Conservation (phyloP, 2,113 vertebrate genomes). For the Benitochromis conjunctus region DNA sequence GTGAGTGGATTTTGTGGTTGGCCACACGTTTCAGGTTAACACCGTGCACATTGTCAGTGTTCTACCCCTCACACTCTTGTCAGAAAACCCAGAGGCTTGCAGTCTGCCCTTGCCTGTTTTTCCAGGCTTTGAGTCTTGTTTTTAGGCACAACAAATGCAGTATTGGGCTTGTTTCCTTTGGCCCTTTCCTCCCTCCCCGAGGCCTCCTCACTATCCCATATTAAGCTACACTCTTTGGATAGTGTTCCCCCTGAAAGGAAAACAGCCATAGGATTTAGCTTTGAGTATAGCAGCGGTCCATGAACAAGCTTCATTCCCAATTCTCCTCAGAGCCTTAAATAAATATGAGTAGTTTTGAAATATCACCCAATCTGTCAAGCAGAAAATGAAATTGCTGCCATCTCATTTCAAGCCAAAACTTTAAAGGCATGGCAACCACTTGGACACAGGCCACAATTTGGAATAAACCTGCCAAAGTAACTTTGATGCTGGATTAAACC, state of each 20-base stretch:
- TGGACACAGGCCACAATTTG: neutral
- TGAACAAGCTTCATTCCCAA: conserved; percentile 45
- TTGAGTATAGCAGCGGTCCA: conserved; percentile 6
- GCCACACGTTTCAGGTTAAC: conserved; percentile 55
- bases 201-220: conserved; percentile 56
- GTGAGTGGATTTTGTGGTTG: conserved; percentile 48
- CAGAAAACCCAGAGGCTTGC: conserved; percentile 58
- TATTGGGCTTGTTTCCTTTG: conserved; percentile 74
- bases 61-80: conserved; percentile 54
- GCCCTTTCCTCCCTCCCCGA: conserved; percentile 50
- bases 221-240: conserved; percentile 65
- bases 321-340: conserved; percentile 38
- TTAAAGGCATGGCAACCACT: neutral
- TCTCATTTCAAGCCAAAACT: conserved; percentile 1
- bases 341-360: conserved; percentile 56
- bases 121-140: conserved; percentile 70
- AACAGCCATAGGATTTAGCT: conserved; percentile 44
- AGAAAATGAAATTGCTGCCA: conserved; percentile 10
- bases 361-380: conserved; percentile 48
- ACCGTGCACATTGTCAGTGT: conserved; percentile 12
- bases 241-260: conserved; percentile 50
- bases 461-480: neutral
- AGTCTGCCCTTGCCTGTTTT: conserved; percentile 65
- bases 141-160: conserved; percentile 76
- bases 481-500: conserved; percentile 6